Conservation (phyloP, 2,797 vertebrate species). For the Lagorchestes hirsutus region DNA sequence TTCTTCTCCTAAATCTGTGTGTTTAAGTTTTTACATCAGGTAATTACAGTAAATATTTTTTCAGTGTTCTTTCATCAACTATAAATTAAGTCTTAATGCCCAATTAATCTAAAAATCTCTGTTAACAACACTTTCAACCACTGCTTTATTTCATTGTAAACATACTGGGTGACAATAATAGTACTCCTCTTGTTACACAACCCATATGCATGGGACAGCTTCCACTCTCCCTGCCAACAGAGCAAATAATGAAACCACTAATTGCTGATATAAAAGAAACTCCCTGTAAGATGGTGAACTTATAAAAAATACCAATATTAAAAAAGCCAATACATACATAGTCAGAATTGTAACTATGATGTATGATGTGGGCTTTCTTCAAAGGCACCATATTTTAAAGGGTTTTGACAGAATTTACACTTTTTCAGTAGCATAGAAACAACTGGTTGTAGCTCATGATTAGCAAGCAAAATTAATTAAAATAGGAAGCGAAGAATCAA, state of each 20-base stretch:
- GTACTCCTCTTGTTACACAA: not conserved
- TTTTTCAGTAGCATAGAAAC: not conserved
- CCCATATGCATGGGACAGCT: not conserved
- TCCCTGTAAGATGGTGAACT: not conserved
- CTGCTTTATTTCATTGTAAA: not conserved
- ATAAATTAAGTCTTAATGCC: not conserved
- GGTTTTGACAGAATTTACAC: not conserved
- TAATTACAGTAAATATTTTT: conserved; percentile 22
- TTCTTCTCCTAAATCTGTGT: not conserved
- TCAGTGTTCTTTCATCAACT: not conserved
- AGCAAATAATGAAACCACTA: not conserved
- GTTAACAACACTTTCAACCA: not conserved
- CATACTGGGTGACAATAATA: not conserved
- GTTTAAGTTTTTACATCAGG: not conserved
- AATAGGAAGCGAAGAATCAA: not conserved
- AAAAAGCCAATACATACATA: not conserved
- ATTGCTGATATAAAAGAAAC: not conserved
- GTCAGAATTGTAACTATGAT: not conserved
- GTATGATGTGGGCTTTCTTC: not conserved
- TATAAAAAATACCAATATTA: not conserved
- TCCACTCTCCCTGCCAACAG: not conserved
- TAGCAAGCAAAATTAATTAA: not conserved
- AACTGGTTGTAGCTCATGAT: not conserved
- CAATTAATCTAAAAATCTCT: not conserved
- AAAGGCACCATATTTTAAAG: not conserved